Base-by-base conservation (phyloP, 1,140 invertebrate genomes). In the Musca vetustissima region DNA sequence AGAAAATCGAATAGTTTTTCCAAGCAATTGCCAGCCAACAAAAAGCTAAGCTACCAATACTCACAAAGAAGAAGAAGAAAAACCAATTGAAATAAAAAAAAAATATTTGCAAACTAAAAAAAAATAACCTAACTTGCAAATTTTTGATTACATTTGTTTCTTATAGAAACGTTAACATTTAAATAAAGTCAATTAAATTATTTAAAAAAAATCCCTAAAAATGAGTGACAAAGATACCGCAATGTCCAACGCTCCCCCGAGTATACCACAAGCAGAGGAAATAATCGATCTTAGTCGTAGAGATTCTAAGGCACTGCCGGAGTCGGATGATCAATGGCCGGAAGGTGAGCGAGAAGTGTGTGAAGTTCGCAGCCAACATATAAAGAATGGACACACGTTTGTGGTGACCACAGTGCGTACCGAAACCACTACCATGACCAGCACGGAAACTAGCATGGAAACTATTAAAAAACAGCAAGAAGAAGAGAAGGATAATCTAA, bases 351-450 rank as follows among this genome's bases (percentile, higher is more conserved):
- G 25, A 21, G 48, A 32, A 9, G 48, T 65, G 17, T 74, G 72
- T 48, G 77, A 79, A 65, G 72, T 80, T 9, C 76, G 73, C 64
- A 72, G 71, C 1, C 71, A 74, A 1, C 75, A 76, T 14, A 57
- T 68, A 0, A 74, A 69, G 19, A 72, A 71, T 66, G 78, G 75
- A 15, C 78, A 80, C 70, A 80, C 75, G n/a, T 80, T 80, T 64
- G 59, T 78, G 7, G 78, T 80, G 7, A 76, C 71, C 25, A 73
- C 76, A 1, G 75, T 78, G 43, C 43, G 66, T 1, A 66, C 61
- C 1, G 64, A 69, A 53, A 64, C 64, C 7, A 21, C 57, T 9
- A 69, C 48, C n/a, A 55, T 25, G 22, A 69, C 57, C 22, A 49
- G 25, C 14, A 43, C 36, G 6, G 36, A 43, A 13, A 43, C 36